Evolutionary conservation across 37 sponge, comb jelly and placozoan species (phyloP), one percentile per base, ranked within the genome.

Genomic region (Aplysina aerophoba): DNA sequence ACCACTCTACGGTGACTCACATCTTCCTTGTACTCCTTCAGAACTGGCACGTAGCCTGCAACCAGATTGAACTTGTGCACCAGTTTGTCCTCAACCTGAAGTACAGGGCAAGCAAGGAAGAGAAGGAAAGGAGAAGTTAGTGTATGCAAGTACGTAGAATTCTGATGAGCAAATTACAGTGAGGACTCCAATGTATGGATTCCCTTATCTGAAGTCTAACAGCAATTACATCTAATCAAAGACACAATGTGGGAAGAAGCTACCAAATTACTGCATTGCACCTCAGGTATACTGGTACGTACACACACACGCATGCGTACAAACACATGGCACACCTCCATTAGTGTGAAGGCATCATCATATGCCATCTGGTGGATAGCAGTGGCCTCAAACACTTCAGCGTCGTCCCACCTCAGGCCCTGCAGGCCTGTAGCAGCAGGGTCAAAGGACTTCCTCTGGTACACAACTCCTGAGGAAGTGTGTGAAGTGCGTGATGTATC

Each of bases 321-420:
- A n/a, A n/a, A n/a, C n/a, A n/a, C n/a, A 44, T 11, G 50, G 50
- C 83, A 25, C n/a, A 87, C 92, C 88, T 85, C 36, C 73, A 89
- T 82, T 33, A 93, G 60, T 33, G 93, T 93, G 84, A 93, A 93
- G 19, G 93, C 86, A 87, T 93, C 93, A 79, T 93, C 84, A 79
- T 93, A 89, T 72, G 82, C 85, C 90, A 86, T 89, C 55, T 27
- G 27, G 21, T 59, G 39, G 21, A 81, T 80, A 53, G 86, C 64
- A 12, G 62, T 14, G 33, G 87, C 87, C 74, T 65, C 24, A 56
- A 25, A 83, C 50, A 93, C 73, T 55, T 83, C 86, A 21, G 93
- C 93, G 68, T 61, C 57, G 82, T 93, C 93, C 93, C 93, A 93
- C 59, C 81, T 59, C 60, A 93, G 67, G 28, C 74, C 85, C 39